A percentile compares a stretch with the other conserved stretches of the same genome.
phyloP scores from a whole-genome alignment of 1,140 invertebrate species.

The Drosophila cardini region DNA sequence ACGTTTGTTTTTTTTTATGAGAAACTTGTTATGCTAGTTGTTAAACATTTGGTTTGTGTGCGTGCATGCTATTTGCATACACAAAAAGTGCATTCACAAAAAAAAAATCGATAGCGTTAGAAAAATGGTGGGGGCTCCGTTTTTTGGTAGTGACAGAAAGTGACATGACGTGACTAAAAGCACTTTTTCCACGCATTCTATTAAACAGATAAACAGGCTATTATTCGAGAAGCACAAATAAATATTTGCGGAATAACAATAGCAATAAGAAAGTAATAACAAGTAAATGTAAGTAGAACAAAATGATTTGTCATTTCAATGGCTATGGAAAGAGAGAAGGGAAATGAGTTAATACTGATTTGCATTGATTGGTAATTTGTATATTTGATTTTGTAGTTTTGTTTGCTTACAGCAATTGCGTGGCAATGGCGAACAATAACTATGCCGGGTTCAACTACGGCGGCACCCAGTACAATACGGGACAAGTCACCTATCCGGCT shows the following conservation, averaged over 20 bases:
- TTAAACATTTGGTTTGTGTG: conserved; percentile 5
- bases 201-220: conserved; percentile 66
- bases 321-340: not conserved
- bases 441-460: conserved; percentile 96
- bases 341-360: conserved; percentile 41
- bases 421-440: conserved; percentile 94
- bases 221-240: conserved; percentile 75
- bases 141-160: conserved; percentile 29
- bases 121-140: conserved; percentile 51
- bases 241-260: conserved; percentile 45
- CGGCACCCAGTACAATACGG: conserved; percentile 93
- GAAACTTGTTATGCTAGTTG: not conserved
- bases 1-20: conserved; percentile 27
- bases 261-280: conserved; percentile 49
- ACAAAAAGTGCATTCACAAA: conserved; percentile 63
- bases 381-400: conserved; percentile 40
- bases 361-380: conserved; percentile 66
- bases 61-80: conserved; percentile 43
- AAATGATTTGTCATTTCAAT: conserved; percentile 43
- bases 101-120: conserved; percentile 68
- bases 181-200: conserved; percentile 64
- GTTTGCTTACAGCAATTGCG: conserved; percentile 60
- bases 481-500: conserved; percentile 79
- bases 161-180: conserved; percentile 76
- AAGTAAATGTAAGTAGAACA: conserved; percentile 68